Evolutionary conservation across 1,140 invertebrate species (phyloP).

Genomic region (Pentalonia nigronervosa): DNA sequence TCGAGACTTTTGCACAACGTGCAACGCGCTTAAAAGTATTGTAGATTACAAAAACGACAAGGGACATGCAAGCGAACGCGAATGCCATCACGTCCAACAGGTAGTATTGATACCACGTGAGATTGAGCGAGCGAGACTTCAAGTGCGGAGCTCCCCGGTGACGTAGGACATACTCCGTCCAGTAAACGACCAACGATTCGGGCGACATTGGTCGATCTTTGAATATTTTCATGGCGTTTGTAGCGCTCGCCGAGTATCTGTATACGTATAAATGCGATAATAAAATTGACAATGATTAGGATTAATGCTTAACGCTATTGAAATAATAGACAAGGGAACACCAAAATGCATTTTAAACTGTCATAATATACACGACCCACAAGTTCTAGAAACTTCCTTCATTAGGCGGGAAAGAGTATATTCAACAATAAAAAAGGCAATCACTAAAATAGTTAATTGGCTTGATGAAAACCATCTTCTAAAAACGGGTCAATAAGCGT

Average conservation of each 20-base stretch:
- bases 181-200: conserved; percentile 52
- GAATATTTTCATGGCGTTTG: conserved; percentile 53
- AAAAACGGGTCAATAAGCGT: no score
- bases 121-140: not conserved
- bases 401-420: no score
- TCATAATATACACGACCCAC: no score
- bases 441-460: no score
- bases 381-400: no score
- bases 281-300: not conserved
- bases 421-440: no score
- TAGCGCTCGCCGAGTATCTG: conserved; percentile 7
- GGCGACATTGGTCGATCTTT: conserved; percentile 60
- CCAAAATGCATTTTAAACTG: no score
- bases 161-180: conserved; percentile 62
- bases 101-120: not conserved
- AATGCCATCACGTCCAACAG: not conserved
- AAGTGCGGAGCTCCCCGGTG: conserved; percentile 47
- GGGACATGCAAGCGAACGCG: not conserved
- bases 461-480: no score
- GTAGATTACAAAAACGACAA: not conserved
- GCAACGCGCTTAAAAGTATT: not conserved
- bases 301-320: not conserved
- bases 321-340: no score
- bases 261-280: not conserved
- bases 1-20: not conserved